Evolutionary conservation across 1,140 invertebrate genomes (phyloP).

Genomic region (Dendrolimus kikuchii): DNA sequence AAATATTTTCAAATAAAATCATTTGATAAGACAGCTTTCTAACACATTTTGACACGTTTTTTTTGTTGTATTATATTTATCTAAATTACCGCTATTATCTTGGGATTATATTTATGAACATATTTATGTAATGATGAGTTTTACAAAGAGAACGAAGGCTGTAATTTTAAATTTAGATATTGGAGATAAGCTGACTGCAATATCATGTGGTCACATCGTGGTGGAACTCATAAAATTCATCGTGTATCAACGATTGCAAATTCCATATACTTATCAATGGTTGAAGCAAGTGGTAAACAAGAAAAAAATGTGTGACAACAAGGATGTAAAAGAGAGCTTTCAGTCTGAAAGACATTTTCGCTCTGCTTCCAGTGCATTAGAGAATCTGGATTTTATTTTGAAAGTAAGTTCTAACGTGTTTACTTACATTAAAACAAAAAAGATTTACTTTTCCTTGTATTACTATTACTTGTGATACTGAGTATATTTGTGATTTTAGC

Average conservation of each 20-base stretch:
- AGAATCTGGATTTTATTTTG: slow-evolving; percentile 58
- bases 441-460: too few species aligned
- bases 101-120: neutral
- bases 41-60: too few species aligned
- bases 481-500: too few species aligned
- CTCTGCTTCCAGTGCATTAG: slow-evolving; percentile 49
- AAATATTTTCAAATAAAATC: too few species aligned
- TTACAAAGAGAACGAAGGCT: slow-evolving; percentile 20
- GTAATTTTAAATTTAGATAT: slow-evolving; percentile 43
- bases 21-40: too few species aligned
- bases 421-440: too few species aligned
- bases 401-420: slow-evolving; percentile 39
- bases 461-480: too few species aligned
- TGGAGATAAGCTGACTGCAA: slow-evolving; percentile 55
- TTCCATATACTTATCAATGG: slow-evolving; percentile 65
- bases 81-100: too few species aligned
- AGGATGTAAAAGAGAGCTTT: slow-evolving; percentile 39
- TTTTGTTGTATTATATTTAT: too few species aligned
- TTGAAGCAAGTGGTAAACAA: slow-evolving; percentile 62
- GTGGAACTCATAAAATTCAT: slow-evolving; percentile 67
- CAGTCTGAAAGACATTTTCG: slow-evolving; percentile 61
- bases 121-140: slow-evolving; percentile 5
- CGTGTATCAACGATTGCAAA: slow-evolving; percentile 64
- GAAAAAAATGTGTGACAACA: slow-evolving; percentile 34
- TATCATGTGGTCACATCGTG: slow-evolving; percentile 60